Base-by-base conservation (phyloP, 1,140 invertebrate genomes). In the Tetramorium parvispinum region DNA sequence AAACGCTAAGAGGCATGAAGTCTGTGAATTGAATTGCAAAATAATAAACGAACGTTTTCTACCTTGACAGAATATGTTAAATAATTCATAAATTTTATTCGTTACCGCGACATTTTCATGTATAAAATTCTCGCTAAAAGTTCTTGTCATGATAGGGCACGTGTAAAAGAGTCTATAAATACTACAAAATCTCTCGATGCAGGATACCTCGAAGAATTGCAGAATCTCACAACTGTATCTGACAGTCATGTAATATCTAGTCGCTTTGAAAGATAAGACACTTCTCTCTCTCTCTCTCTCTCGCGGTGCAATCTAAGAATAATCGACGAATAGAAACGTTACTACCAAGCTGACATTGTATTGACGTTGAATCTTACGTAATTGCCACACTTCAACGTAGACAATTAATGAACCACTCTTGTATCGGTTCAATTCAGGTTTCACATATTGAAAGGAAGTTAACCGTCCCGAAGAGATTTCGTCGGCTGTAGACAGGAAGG, bases 191-290 rank as follows among this genome's bases (percentile, higher is more conserved):
- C 87, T 73, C 57, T 59, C 59, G 57, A 59, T 53, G 0, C 16
- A 40, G 65, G 51, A 55, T 70, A 79, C 46, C n/a, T 6, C 8
- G 24, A 59, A 16, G 43, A 24, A 40, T 55, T 55, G 51, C 81
- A 57, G 53, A 88, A 81, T 43, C 51, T 85, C 85, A 79, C 46
- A 73, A 85, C 18, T 87, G 32, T 27, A 18, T 55, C 16, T 53
- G 78, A 81, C 51, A 71, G 32, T 46, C 16, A 40, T 16, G 8
- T 8, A 40, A 68, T 49, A 40, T 2, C 16, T n/a, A 49, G 0
- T 3, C n/a, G 8, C 37, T 16, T 49, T 40, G 55, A 51, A 18
- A 59, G 5, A 68, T 10, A 71, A 57, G 65, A 55, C 16, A 81
- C n/a, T 0, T 27, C 32, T 32, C 32, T 32, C 32, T 32, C 32